A percentile compares a stretch with the other conserved stretches of the same genome.
These are phyloP conservation scores for Nasua narica DNA, from an alignment of 2,797 vertebrate species.

Conservation along the genomic window DNA sequence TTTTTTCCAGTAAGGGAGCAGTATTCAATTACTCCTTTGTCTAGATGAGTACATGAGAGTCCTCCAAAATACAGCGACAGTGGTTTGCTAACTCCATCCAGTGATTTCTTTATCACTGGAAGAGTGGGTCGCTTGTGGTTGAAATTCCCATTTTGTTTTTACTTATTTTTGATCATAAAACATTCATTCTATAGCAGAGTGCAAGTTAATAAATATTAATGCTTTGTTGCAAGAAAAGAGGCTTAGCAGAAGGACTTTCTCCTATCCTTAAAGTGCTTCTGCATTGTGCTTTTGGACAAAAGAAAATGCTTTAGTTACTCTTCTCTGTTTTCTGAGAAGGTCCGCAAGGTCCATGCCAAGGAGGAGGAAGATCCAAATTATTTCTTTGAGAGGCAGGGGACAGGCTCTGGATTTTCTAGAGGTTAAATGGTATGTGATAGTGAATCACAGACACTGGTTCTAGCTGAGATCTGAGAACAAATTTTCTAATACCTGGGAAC, in stretches of 20 bases:
- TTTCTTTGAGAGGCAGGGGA: neutral
- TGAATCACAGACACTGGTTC: neutral
- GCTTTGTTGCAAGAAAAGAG: neutral
- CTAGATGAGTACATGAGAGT: neutral
- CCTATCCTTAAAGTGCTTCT: neutral
- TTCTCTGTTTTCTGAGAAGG: neutral
- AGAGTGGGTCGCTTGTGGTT: conserved; percentile 31
- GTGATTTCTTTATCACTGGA: neutral
- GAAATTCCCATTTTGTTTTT: conserved; percentile 46
- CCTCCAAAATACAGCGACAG: neutral
- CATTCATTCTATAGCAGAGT: conserved; percentile 43
- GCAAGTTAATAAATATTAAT: conserved; percentile 51
- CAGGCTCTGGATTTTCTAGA: neutral
- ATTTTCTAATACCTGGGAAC: neutral
- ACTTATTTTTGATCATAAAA: conserved; percentile 54
- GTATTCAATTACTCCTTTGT: neutral
- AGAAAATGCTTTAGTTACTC: neutral
- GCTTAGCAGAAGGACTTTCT: conserved; percentile 6
- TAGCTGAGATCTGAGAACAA: neutral
- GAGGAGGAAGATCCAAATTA: neutral
- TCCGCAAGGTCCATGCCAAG: neutral
- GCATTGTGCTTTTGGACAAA: neutral
- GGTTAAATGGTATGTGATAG: neutral
- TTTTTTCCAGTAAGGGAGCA: neutral
- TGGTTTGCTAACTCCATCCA: neutral